These are phyloP conservation scores for Brachyistius frenatus DNA, from an alignment of 2,113 vertebrate genomes.

Conservation along the genomic window DNA sequence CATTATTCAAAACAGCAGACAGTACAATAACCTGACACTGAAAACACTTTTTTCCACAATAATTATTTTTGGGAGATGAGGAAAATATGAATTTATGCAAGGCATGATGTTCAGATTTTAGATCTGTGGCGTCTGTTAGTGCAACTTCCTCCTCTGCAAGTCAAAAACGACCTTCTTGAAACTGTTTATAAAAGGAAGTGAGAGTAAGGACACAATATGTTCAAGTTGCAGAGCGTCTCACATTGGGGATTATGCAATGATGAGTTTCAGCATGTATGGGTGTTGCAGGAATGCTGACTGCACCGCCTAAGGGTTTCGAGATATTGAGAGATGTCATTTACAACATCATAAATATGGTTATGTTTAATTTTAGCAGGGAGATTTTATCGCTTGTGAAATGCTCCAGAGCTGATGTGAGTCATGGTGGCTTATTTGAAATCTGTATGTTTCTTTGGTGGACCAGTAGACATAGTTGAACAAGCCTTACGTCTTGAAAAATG, in stretches of 20 bases:
- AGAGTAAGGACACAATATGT: neutral
- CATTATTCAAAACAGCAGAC: neutral
- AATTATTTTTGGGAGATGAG: neutral
- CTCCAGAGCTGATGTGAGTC: neutral
- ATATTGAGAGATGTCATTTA: conserved; percentile 22
- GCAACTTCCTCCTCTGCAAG: conserved; percentile 3
- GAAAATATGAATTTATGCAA: too few relatives aligned
- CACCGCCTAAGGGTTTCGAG: neutral
- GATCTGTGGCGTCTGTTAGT: neutral
- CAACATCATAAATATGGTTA: conserved; percentile 2
- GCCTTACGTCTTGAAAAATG: neutral
- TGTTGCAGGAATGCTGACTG: conserved; percentile 12
- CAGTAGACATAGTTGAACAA: too few relatives aligned
- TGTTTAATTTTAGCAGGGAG: neutral
- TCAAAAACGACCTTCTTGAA: neutral
- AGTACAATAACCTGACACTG: too few relatives aligned
- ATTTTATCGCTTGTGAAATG: conserved; percentile 21
- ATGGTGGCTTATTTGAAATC: too few relatives aligned
- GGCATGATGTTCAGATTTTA: neutral
- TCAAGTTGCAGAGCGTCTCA: neutral
- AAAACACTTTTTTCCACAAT: too few relatives aligned
- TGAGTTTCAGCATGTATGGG: neutral
- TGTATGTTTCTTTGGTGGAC: neutral
- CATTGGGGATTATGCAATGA: neutral
- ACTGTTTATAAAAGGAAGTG: neutral